Percentiles rank a stretch among this genome's conserved stretches.
phyloP scores from a whole-genome alignment of 2,888 invertebrate species.

The Zhengitettix transpicula region DNA sequence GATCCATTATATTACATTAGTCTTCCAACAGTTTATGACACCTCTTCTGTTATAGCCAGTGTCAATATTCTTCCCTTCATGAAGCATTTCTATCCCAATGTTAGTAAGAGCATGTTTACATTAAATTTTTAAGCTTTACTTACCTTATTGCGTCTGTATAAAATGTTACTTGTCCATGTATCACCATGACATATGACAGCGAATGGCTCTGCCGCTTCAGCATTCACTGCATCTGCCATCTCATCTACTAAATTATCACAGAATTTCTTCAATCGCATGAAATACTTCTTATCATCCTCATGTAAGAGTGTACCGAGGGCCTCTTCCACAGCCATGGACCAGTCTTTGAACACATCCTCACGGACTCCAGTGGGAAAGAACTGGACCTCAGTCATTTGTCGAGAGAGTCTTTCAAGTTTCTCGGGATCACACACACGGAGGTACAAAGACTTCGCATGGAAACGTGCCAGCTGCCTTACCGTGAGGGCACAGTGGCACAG shows the following conservation, averaged over 20 bases:
- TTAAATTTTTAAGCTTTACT: background rate
- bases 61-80: too few relatives aligned
- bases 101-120: too few relatives aligned
- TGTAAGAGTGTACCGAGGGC: too few relatives aligned
- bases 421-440: conserved; percentile 2
- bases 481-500: conserved; percentile 11
- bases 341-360: too few relatives aligned
- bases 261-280: background rate
- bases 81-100: too few relatives aligned
- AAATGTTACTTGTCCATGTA: conserved; percentile 10
- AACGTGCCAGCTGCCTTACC: conserved; percentile 12
- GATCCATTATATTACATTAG: too few relatives aligned
- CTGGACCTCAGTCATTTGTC: background rate
- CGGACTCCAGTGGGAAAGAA: background rate
- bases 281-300: too few relatives aligned
- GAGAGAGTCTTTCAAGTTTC: background rate
- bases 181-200: conserved; percentile 10
- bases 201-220: conserved; percentile 1
- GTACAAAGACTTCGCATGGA: conserved; percentile 9
- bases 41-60: too few relatives aligned
- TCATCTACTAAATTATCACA: background rate
- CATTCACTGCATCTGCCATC: background rate
- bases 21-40: too few relatives aligned
- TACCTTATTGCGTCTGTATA: conserved; percentile 8
- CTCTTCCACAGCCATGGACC: too few relatives aligned